Conservation (phyloP, 2,113 vertebrate species). For the Porphyrio hochstetteri region DNA sequence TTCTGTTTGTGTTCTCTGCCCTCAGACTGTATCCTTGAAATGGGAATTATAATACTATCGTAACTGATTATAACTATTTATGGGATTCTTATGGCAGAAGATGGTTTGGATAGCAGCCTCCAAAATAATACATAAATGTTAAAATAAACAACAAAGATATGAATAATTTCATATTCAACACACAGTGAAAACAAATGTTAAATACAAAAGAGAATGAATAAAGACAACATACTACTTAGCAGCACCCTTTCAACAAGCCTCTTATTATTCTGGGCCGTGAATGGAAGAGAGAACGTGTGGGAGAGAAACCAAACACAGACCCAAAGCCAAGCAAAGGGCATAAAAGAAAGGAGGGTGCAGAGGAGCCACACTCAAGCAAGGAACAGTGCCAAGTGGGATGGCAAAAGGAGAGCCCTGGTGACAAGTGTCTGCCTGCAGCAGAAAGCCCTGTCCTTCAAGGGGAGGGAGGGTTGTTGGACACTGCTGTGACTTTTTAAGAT, state of each 20-base stretch:
- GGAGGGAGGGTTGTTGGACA: background rate
- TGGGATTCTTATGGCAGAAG: background rate
- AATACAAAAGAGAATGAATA: slow-evolving; percentile 6
- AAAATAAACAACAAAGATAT: background rate
- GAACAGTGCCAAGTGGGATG: background rate
- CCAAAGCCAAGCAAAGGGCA: slow-evolving; percentile 6
- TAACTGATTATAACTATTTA: background rate
- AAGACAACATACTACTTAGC: slow-evolving; percentile 37
- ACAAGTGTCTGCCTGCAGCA: background rate
- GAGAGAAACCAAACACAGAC: slow-evolving; percentile 46
- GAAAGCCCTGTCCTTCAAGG: background rate
- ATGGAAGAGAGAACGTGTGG: slow-evolving; percentile 33
- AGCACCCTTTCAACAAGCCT: slow-evolving; percentile 46
- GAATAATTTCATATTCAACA: background rate
- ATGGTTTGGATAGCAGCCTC: background rate
- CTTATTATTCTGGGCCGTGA: slow-evolving; percentile 53
- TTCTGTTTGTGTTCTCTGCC: background rate
- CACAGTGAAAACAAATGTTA: background rate
- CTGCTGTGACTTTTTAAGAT: background rate
- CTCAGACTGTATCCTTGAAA: background rate
- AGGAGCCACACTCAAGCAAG: background rate
- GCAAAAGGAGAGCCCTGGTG: background rate
- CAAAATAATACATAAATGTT: background rate
- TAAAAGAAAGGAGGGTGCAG: background rate
- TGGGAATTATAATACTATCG: background rate